Conservation (phyloP, 2,888 invertebrate genomes). For the Heliconius sara region DNA sequence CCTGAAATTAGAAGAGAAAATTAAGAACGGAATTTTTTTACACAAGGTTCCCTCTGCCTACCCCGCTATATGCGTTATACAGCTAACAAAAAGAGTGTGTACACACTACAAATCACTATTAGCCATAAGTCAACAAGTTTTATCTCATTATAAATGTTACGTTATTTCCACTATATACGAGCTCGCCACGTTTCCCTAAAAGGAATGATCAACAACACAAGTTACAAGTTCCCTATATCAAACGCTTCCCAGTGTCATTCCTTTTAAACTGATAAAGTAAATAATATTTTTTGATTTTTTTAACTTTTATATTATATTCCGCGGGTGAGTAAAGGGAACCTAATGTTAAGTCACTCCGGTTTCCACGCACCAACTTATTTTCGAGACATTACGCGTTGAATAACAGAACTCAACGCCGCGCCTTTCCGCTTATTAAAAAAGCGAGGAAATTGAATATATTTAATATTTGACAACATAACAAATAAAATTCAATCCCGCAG, state of each 20-base stretch:
- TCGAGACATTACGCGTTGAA: not conserved
- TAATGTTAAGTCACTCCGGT: not conserved
- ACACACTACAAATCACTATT: conserved; percentile 3
- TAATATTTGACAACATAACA: not conserved
- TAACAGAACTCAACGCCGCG: not conserved
- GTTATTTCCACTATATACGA: not conserved
- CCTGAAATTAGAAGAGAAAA: not conserved
- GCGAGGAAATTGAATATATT: not conserved
- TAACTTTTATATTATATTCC: not conserved
- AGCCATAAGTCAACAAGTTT: not conserved
- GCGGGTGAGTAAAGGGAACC: not conserved
- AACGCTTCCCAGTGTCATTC: conserved; percentile 33
- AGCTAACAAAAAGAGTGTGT: too few species aligned
- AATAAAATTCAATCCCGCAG: too few species aligned
- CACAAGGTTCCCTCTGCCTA: not conserved
- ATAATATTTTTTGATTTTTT: not conserved
- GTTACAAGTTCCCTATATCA: conserved; percentile 1
- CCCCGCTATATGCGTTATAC: not conserved
- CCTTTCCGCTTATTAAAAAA: not conserved
- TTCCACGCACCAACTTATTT: too few species aligned
- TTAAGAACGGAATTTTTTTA: not conserved
- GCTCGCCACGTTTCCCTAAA: conserved; percentile 31
- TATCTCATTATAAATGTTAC: conserved; percentile 10
- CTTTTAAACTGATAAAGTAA: conserved; percentile 21
- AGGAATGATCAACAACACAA: conserved; percentile 18